These are phyloP conservation scores for Nylanderia fulva DNA, from an alignment of 1,140 invertebrate genomes.

Conservation along the genomic window DNA sequence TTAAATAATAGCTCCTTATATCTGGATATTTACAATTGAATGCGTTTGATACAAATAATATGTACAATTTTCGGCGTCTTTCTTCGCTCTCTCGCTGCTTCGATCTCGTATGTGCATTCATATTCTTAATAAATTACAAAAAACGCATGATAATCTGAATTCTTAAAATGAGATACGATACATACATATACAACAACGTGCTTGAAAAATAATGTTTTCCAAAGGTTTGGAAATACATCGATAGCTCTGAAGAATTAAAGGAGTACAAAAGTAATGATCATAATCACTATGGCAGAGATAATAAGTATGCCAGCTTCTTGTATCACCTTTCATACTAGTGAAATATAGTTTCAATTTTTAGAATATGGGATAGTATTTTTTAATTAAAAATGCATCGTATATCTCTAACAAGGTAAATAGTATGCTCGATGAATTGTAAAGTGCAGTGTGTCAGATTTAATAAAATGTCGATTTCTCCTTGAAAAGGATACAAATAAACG, in stretches of 20 bases:
- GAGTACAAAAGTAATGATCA: background rate
- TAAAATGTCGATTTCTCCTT: background rate
- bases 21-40: constrained; percentile 62
- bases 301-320: background rate
- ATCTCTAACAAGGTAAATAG: constrained; percentile 11
- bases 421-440: background rate
- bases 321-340: background rate
- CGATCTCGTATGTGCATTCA: background rate
- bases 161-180: constrained; percentile 17
- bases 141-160: background rate
- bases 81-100: background rate
- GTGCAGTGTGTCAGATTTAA: constrained; percentile 4
- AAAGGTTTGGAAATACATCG: background rate
- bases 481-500: constrained; percentile 6
- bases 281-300: background rate
- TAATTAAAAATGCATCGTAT: background rate
- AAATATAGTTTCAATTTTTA: background rate
- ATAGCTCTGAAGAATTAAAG: background rate
- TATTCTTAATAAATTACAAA: constrained; percentile 29
- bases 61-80: constrained; percentile 33
- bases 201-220: constrained; percentile 6
- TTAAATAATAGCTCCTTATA: constrained; percentile 31
- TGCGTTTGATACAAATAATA: constrained; percentile 28
- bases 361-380: background rate
- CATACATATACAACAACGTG: constrained; percentile 1